phyloP scores from a whole-genome alignment of 92 coral and sea anemone species.

The Porites lobata region DNA sequence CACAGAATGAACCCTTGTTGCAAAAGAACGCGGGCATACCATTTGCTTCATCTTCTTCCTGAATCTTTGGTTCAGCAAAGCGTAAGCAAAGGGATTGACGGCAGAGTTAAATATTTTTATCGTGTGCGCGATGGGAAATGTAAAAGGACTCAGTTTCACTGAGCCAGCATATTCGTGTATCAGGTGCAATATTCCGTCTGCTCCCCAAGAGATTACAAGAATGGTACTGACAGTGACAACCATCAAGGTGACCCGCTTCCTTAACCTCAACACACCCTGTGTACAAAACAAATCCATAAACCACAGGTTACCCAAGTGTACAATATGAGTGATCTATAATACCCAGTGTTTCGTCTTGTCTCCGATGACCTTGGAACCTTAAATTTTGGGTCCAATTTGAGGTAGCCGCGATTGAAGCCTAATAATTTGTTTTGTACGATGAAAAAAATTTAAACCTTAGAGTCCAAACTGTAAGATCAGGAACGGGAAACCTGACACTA shows the following conservation, averaged over 20 bases:
- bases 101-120: slow-evolving; percentile 9
- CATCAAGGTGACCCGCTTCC: slow-evolving; percentile 6
- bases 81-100: slow-evolving; percentile 12
- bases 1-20: not conserved
- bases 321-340: no score
- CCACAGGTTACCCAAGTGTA: not conserved
- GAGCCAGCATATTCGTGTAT: not conserved
- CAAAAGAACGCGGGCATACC: not conserved
- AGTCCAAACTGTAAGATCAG: no score
- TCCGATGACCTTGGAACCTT: no score
- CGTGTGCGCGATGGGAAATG: not conserved
- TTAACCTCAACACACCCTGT: not conserved
- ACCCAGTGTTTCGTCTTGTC: no score
- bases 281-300: not conserved
- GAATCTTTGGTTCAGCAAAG: slow-evolving; percentile 3
- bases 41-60: not conserved
- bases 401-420: no score
- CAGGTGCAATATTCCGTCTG: not conserved
- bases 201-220: not conserved
- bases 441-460: no score
- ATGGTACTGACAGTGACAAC: slow-evolving; percentile 12
- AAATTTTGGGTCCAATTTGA: no score
- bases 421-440: no score
- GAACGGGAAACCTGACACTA: no score
- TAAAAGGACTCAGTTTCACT: not conserved